Conservation (phyloP, 2,888 invertebrate species). For the Allophyes oxyacanthae region DNA sequence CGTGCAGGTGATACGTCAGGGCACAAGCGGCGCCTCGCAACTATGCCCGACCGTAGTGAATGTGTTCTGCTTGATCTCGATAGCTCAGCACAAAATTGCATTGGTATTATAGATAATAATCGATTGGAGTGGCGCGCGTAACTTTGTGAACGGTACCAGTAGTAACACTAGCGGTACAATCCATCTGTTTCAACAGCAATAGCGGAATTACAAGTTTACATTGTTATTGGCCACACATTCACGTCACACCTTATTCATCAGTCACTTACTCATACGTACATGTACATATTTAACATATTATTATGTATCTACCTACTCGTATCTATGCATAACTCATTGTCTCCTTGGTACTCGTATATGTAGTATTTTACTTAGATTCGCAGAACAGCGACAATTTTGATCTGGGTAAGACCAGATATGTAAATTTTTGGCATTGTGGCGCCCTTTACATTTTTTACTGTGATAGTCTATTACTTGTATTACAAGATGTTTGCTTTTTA, state of each 20-base stretch:
- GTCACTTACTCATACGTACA: conserved; percentile 36
- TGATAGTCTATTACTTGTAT: too few species aligned
- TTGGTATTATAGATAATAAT: conserved; percentile 74
- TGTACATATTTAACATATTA: conserved; percentile 24
- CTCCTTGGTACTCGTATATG: conserved; percentile 9
- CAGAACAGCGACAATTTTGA: conserved; percentile 45
- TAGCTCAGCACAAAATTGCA: conserved; percentile 67
- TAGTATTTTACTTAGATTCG: conserved; percentile 18
- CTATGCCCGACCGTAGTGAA: conserved; percentile 28
- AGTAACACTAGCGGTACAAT: conserved; percentile 79
- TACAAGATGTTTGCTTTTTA: too few species aligned
- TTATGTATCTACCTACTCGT: conserved; percentile 8
- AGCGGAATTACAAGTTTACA: conserved; percentile 56
- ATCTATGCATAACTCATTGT: conserved; percentile 1
- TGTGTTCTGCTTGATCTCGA: conserved; percentile 58
- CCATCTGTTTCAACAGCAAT: conserved; percentile 73
- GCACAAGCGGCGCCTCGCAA: conserved; percentile 7
- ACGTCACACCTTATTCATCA: conserved; percentile 49
- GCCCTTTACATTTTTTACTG: not conserved
- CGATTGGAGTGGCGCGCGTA: conserved; percentile 69
- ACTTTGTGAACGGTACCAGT: conserved; percentile 76
- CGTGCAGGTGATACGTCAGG: conserved; percentile 15
- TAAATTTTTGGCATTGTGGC: conserved; percentile 40
- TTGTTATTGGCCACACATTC: conserved; percentile 54
- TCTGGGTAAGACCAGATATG: conserved; percentile 49